Conservation (phyloP, 2,888 invertebrate species). For the Lasioglossum pauxillum region DNA sequence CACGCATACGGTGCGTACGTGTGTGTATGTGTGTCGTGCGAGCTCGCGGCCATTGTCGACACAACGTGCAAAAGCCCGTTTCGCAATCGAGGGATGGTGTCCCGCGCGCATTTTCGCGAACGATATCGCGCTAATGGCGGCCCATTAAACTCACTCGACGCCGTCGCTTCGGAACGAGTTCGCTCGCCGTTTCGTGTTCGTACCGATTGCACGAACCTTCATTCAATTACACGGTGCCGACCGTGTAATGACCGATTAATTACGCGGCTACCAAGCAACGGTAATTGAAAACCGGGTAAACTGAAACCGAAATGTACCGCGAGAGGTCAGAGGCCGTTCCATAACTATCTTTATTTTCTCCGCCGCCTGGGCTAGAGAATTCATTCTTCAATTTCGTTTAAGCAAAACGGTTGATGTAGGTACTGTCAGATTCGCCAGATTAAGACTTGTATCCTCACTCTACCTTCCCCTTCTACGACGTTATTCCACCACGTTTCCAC, state of each 20-base stretch:
- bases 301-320: neutral
- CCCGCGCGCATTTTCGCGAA: constrained; percentile 30
- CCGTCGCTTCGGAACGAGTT: constrained; percentile 1
- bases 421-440: neutral
- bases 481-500: too few species aligned
- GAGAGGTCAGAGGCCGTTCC: neutral
- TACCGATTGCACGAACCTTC: constrained; percentile 8
- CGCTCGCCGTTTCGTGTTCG: neutral
- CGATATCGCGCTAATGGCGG: constrained; percentile 21
- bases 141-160: neutral
- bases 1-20: constrained; percentile 1
- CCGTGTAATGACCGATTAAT: constrained; percentile 30
- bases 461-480: too few species aligned
- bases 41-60: constrained; percentile 1
- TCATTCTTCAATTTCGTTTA: neutral
- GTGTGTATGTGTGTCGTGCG: neutral
- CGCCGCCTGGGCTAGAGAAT: neutral
- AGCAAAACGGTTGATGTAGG: neutral
- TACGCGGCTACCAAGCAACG: neutral
- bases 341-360: neutral
- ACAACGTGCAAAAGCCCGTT: neutral
- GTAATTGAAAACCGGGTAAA: constrained; percentile 24
- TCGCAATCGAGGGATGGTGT: constrained; percentile 13
- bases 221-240: constrained; percentile 17
- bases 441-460: too few species aligned